phyloP scores from a whole-genome alignment of 2,888 invertebrate species.

The Drosophila subquinaria region DNA sequence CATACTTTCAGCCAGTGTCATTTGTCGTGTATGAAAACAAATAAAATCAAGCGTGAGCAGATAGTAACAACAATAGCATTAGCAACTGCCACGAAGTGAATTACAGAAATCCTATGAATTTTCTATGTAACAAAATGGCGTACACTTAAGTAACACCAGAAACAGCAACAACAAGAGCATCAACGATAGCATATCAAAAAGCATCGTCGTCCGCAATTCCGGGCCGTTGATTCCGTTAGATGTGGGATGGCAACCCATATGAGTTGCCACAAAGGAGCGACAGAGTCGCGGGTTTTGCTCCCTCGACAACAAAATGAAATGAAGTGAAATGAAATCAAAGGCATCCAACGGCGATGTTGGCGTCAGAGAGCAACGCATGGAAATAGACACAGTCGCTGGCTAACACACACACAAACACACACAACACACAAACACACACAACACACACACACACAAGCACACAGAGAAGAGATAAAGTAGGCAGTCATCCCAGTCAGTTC shows the following conservation, averaged over 20 bases:
- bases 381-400: slow-evolving; percentile 44
- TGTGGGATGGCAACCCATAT: slow-evolving; percentile 30
- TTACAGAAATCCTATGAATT: slow-evolving; percentile 64
- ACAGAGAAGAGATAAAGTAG: slow-evolving; percentile 25
- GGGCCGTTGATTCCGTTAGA: slow-evolving; percentile 62
- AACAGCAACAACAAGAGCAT: slow-evolving; percentile 23
- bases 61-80: slow-evolving; percentile 37
- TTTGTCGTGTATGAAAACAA: slow-evolving; percentile 17
- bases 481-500: slow-evolving; percentile 35
- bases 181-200: slow-evolving; percentile 31
- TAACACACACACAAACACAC: background rate
- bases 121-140: slow-evolving; percentile 55
- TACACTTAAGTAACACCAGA: slow-evolving; percentile 41
- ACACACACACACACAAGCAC: background rate
- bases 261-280: slow-evolving; percentile 41
- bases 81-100: slow-evolving; percentile 54
- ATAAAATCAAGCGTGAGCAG: slow-evolving; percentile 29
- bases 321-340: slow-evolving; percentile 82
- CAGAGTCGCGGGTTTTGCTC: slow-evolving; percentile 57
- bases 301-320: slow-evolving; percentile 73
- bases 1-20: slow-evolving; percentile 26
- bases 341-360: slow-evolving; percentile 68
- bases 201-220: slow-evolving; percentile 64
- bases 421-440: background rate
- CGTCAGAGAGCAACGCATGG: slow-evolving; percentile 70